These are phyloP conservation scores for Listrodromus nycthemerus DNA, from an alignment of 2,888 invertebrate genomes.

Conservation along the genomic window DNA sequence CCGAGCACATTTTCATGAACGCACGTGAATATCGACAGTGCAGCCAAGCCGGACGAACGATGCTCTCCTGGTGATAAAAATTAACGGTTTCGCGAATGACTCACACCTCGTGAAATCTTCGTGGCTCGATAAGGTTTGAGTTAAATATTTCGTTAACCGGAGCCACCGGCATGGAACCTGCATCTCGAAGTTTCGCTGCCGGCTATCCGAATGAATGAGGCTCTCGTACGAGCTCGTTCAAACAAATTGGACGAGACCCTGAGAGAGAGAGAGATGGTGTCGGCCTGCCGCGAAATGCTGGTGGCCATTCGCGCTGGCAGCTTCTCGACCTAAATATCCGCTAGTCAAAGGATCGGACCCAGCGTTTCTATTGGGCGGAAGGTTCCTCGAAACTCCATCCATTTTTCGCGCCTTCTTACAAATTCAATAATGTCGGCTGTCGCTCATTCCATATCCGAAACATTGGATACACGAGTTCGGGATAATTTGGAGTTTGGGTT, in stretches of 20 bases:
- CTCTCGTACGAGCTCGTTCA: slow-evolving; percentile 57
- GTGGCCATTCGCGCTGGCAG: slow-evolving; percentile 52
- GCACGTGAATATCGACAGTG: not conserved
- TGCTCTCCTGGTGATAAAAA: not conserved
- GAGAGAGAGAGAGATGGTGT: slow-evolving; percentile 31
- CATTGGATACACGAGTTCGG: not conserved
- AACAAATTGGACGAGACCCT: slow-evolving; percentile 75
- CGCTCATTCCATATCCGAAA: not conserved
- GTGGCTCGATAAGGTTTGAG: slow-evolving; percentile 34
- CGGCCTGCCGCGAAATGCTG: slow-evolving; percentile 48
- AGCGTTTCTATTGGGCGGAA: not conserved
- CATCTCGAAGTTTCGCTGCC: slow-evolving; percentile 40
- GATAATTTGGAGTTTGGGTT: slow-evolving; percentile 20
- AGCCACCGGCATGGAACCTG: slow-evolving; percentile 1
- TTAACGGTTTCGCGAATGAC: slow-evolving; percentile 48
- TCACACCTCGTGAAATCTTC: slow-evolving; percentile 45
- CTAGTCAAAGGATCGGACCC: not conserved
- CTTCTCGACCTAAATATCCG: slow-evolving; percentile 27
- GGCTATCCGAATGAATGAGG: slow-evolving; percentile 57
- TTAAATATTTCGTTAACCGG: slow-evolving; percentile 56
- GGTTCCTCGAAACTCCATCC: not conserved
- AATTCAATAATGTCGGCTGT: not conserved
- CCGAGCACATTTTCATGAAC: not conserved
- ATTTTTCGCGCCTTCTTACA: not conserved
- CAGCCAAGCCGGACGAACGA: slow-evolving; percentile 9